These are phyloP conservation scores for Tetrao urogallus DNA, from an alignment of 2,113 vertebrate species.

Conservation along the genomic window DNA sequence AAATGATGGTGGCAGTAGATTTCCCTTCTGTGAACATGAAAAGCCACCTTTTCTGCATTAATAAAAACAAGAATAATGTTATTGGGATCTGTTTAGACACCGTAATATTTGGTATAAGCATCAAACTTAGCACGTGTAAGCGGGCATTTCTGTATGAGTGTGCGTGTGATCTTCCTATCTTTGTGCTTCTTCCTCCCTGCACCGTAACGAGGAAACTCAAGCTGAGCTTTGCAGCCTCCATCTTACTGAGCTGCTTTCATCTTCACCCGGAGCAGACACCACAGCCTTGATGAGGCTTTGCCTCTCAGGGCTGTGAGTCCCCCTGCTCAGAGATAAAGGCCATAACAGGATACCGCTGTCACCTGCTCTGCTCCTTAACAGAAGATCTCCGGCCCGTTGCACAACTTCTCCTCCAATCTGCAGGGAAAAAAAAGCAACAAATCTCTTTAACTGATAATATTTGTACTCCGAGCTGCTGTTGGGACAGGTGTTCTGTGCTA, in stretches of 20 bases:
- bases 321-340: not conserved
- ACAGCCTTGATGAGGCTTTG: not conserved
- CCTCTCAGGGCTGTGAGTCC: not conserved
- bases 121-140: rapidly evolving
- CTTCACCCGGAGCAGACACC: not conserved
- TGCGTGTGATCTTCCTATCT: not conserved
- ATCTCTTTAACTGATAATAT: slow-evolving; percentile 37
- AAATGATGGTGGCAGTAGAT: not conserved
- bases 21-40: not conserved
- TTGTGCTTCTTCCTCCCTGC: not conserved
- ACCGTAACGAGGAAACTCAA: not conserved
- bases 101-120: rapidly evolving
- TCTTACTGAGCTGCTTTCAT: not conserved
- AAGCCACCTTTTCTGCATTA: not conserved
- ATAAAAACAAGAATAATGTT: rapidly evolving
- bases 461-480: not conserved
- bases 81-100: not conserved
- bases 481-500: slow-evolving; percentile 51
- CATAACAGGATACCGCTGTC: not conserved
- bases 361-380: not conserved
- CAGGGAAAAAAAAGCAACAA: not conserved
- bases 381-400: not conserved
- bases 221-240: not conserved
- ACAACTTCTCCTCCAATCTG: not conserved
- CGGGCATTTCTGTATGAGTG: not conserved